A percentile compares a stretch with the other conserved stretches of the same genome.
Conservation (phyloP, 2,888 invertebrate genomes). For the Drosophila anomelani region DNA sequence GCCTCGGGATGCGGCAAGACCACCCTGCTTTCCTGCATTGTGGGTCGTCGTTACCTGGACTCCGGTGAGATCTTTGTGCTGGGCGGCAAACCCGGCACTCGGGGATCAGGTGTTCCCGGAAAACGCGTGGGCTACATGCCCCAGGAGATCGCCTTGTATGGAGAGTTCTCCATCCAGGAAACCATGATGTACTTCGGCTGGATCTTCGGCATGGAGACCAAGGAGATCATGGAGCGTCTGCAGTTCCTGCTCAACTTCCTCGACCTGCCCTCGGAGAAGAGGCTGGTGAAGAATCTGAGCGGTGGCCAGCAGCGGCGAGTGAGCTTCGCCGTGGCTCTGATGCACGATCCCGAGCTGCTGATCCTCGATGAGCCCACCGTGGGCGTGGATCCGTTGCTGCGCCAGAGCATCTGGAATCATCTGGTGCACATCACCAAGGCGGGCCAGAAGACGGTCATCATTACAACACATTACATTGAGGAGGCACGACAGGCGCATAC, state of each 20-base stretch:
- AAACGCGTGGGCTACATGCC: slow-evolving; percentile 99
- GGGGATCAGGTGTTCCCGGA: slow-evolving; percentile 96
- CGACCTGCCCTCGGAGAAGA: slow-evolving; percentile 93
- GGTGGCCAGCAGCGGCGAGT: slow-evolving; percentile 96
- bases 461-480: slow-evolving; percentile 97
- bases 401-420: slow-evolving; percentile 97
- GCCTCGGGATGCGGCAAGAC: slow-evolving; percentile 99
- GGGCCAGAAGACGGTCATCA: slow-evolving; percentile 95
- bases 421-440: slow-evolving; percentile 95
- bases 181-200: slow-evolving; percentile 98
- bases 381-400: slow-evolving; percentile 94
- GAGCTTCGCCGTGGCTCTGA: slow-evolving; percentile 95
- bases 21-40: slow-evolving; percentile 95
- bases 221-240: slow-evolving; percentile 92
- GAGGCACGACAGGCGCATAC: slow-evolving; percentile 96
- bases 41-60: slow-evolving; percentile 93
- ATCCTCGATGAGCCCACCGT: slow-evolving; percentile 97
- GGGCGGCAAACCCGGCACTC: slow-evolving; percentile 94
- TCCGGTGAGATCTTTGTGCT: slow-evolving; percentile 95
- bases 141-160: slow-evolving; percentile 95
- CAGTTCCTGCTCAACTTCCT: slow-evolving; percentile 95
- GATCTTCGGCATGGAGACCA: slow-evolving; percentile 95
- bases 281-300: slow-evolving; percentile 92
- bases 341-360: slow-evolving; percentile 96
- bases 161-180: slow-evolving; percentile 96